These are phyloP conservation scores for Lamproptera curius DNA, from an alignment of 2,888 invertebrate species.

Conservation along the genomic window DNA sequence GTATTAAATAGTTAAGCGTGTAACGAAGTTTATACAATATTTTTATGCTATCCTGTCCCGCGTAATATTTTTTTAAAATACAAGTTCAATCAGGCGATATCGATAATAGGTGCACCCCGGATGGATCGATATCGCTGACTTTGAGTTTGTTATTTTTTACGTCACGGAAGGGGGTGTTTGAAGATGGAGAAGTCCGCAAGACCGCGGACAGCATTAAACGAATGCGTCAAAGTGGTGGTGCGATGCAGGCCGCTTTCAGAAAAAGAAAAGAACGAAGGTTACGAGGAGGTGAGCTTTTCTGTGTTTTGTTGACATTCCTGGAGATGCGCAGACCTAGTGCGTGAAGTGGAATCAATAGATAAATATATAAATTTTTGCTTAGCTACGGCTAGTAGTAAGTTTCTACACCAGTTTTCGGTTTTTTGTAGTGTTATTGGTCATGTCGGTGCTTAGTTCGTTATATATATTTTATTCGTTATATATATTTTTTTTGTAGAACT, in stretches of 20 bases:
- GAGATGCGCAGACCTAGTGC: slow-evolving; percentile 53
- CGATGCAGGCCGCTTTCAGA: slow-evolving; percentile 96
- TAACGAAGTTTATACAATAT: slow-evolving; percentile 42
- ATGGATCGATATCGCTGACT: slow-evolving; percentile 75
- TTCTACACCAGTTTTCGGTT: no score
- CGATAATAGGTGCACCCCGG: slow-evolving; percentile 54
- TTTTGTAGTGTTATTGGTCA: no score
- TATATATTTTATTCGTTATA: no score
- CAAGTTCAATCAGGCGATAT: slow-evolving; percentile 61
- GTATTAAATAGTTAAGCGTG: slow-evolving; percentile 56
- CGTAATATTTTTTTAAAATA: slow-evolving; percentile 27
- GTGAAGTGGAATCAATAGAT: slow-evolving; percentile 32
- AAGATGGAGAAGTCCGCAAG: slow-evolving; percentile 72
- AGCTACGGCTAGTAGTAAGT: neutral
- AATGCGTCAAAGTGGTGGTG: slow-evolving; percentile 97
- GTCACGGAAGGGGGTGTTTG: slow-evolving; percentile 43
- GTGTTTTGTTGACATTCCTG: slow-evolving; percentile 37
- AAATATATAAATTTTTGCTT: slow-evolving; percentile 21
- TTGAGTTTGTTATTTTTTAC: slow-evolving; percentile 51
- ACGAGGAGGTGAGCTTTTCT: slow-evolving; percentile 74
- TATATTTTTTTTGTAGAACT: no score
- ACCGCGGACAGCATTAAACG: slow-evolving; percentile 80
- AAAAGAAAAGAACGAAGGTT: slow-evolving; percentile 87
- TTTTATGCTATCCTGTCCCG: slow-evolving; percentile 32
- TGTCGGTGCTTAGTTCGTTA: no score